Conservation (phyloP, 2,888 invertebrate genomes). For the Gasteruption jaculator region DNA sequence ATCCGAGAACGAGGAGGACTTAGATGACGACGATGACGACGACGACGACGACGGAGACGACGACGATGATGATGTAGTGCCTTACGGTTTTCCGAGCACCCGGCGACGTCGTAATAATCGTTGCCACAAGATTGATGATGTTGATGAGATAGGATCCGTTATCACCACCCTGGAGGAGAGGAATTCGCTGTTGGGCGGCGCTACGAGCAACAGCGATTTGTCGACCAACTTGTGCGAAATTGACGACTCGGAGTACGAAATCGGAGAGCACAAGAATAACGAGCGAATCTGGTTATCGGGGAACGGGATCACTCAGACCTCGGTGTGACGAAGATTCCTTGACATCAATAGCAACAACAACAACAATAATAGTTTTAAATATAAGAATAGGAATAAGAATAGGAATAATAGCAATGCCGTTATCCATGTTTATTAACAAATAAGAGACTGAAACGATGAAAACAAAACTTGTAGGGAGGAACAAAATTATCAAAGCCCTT, state of each 20-base stretch:
- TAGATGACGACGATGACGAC: constrained; percentile 31
- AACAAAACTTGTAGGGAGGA: too few relatives aligned
- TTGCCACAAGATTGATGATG: constrained; percentile 49
- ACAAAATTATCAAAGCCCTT: too few relatives aligned
- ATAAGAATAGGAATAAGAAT: too few relatives aligned
- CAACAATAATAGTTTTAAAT: neutral
- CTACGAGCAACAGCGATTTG: constrained; percentile 76
- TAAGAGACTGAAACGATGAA: too few relatives aligned
- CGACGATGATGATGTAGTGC: constrained; percentile 52
- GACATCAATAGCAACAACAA: too few relatives aligned
- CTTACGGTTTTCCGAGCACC: constrained; percentile 54
- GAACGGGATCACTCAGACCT: constrained; percentile 50
- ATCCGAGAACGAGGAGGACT: constrained; percentile 44
- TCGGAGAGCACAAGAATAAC: constrained; percentile 49
- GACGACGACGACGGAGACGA: too few relatives aligned
- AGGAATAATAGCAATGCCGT: too few relatives aligned
- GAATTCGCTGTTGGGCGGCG: constrained; percentile 69
- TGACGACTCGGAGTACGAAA: constrained; percentile 79
- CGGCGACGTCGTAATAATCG: constrained; percentile 50
- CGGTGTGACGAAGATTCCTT: constrained; percentile 52
- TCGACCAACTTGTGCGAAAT: constrained; percentile 89
- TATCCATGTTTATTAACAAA: too few relatives aligned
- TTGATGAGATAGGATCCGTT: constrained; percentile 65
- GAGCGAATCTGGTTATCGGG: constrained; percentile 47
- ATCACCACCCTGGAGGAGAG: constrained; percentile 71